A percentile compares a stretch with the other conserved stretches of the same genome.
These are phyloP conservation scores for Venustaconcha ellipsiformis DNA, from an alignment of 1,140 invertebrate genomes.

Conservation along the genomic window DNA sequence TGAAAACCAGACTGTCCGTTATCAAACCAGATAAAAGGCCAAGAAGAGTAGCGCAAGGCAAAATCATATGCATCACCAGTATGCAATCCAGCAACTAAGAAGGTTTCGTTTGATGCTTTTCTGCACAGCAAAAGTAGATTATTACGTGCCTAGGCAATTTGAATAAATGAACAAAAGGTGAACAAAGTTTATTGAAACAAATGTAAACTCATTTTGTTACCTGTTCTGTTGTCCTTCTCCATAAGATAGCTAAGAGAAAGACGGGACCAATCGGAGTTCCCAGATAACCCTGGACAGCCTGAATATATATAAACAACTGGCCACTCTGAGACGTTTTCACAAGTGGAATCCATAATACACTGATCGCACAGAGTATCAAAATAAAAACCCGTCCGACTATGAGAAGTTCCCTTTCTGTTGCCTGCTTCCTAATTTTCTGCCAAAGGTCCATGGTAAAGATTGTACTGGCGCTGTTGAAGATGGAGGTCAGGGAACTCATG, in stretches of 20 bases:
- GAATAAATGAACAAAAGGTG: no score
- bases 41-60: no score
- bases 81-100: no score
- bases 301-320: conserved; percentile 72
- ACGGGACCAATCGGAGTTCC: conserved; percentile 71
- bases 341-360: conserved; percentile 72
- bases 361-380: conserved; percentile 67
- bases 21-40: no score
- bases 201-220: conserved; percentile 37
- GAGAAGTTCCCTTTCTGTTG: conserved; percentile 61
- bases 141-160: no score
- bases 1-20: no score
- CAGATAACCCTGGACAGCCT: conserved; percentile 71
- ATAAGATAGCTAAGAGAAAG: conserved; percentile 70
- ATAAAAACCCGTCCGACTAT: conserved; percentile 62
- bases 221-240: conserved; percentile 69
- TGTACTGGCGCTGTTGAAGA: conserved; percentile 71
- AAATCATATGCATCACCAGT: no score
- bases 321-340: conserved; percentile 69
- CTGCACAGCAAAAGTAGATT: no score
- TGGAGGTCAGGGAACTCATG: conserved; percentile 71
- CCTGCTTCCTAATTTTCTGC: conserved; percentile 63
- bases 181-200: no score
- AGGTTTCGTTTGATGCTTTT: no score
- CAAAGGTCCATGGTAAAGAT: conserved; percentile 72